A percentile compares a stretch with the other conserved stretches of the same genome.
Evolutionary conservation across 2,113 vertebrate genomes (phyloP).

Genomic region (Trinectes maculatus): DNA sequence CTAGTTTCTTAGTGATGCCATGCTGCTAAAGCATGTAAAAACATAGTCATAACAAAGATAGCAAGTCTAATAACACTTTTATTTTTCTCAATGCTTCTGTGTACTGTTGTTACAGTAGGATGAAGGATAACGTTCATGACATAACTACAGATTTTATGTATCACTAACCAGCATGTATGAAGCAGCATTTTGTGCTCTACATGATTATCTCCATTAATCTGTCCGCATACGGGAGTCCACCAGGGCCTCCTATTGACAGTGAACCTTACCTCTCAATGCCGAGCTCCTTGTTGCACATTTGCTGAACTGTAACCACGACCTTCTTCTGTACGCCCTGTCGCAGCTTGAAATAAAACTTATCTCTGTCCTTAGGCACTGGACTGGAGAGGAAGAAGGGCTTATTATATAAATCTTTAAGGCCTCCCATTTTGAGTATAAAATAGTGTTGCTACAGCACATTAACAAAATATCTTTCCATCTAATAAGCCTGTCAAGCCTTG

Average conservation of each 20-base stretch:
- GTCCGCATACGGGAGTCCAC: background rate
- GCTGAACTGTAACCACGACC: slow-evolving; percentile 92
- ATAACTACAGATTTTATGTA: too few relatives aligned
- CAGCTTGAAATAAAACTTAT: slow-evolving; percentile 97
- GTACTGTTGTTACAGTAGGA: background rate
- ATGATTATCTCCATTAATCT: slow-evolving; percentile 11
- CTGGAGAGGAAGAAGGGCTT: slow-evolving; percentile 64
- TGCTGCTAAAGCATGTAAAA: slow-evolving; percentile 10
- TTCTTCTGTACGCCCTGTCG: slow-evolving; percentile 96
- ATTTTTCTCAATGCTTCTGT: background rate
- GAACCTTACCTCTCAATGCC: slow-evolving; percentile 91
- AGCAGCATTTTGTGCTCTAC: slow-evolving; percentile 2
- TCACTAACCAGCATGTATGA: background rate
- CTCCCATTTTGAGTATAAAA: slow-evolving; percentile 9
- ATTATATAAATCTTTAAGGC: background rate
- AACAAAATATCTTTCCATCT: background rate
- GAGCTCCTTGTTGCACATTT: slow-evolving; percentile 94
- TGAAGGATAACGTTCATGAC: too few relatives aligned
- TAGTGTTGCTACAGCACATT: background rate
- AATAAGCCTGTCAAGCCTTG: too few relatives aligned
- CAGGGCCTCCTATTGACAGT: background rate
- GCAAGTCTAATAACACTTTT: background rate
- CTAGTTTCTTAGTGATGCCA: slow-evolving; percentile 46
- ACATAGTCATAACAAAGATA: background rate
- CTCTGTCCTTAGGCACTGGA: slow-evolving; percentile 96